Evolutionary conservation across 2,888 invertebrate genomes (phyloP).

Genomic region (Agrochola macilenta): DNA sequence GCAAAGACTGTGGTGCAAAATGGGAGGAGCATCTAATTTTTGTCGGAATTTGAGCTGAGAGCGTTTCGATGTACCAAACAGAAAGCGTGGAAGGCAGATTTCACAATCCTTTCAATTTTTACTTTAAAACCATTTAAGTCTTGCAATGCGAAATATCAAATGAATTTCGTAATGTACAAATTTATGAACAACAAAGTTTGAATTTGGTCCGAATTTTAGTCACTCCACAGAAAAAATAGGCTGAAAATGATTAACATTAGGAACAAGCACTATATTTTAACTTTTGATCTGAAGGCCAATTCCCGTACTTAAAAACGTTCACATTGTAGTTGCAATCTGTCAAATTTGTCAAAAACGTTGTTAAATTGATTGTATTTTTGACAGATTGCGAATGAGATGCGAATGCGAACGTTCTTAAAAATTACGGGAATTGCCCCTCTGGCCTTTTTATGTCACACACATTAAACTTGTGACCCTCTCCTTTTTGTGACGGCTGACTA

Average conservation of each 20-base stretch:
- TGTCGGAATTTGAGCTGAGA: constrained; percentile 20
- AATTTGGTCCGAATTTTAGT: not conserved
- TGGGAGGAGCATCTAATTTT: not conserved
- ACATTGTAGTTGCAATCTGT: too few species aligned
- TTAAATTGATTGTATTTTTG: too few species aligned
- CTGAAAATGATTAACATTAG: not conserved
- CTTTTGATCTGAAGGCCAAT: too few species aligned
- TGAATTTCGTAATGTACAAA: not conserved
- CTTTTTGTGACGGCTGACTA: constrained; percentile 35
- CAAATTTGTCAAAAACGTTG: too few species aligned
- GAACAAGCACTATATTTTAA: not conserved
- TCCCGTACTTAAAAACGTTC: too few species aligned
- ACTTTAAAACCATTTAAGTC: not conserved
- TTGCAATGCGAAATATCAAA: not conserved
- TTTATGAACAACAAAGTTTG: not conserved
- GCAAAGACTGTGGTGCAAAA: not conserved
- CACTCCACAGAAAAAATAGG: not conserved
- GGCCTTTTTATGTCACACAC: constrained; percentile 12
- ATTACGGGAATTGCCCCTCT: too few species aligned
- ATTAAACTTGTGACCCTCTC: constrained; percentile 26
- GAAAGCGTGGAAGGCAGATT: not conserved
- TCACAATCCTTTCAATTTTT: not conserved
- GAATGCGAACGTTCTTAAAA: too few species aligned
- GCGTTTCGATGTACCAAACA: constrained; percentile 25
- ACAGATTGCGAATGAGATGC: too few species aligned